These are phyloP conservation scores for Folsomia manolachei DNA, from an alignment of 2,888 invertebrate genomes.

Conservation along the genomic window DNA sequence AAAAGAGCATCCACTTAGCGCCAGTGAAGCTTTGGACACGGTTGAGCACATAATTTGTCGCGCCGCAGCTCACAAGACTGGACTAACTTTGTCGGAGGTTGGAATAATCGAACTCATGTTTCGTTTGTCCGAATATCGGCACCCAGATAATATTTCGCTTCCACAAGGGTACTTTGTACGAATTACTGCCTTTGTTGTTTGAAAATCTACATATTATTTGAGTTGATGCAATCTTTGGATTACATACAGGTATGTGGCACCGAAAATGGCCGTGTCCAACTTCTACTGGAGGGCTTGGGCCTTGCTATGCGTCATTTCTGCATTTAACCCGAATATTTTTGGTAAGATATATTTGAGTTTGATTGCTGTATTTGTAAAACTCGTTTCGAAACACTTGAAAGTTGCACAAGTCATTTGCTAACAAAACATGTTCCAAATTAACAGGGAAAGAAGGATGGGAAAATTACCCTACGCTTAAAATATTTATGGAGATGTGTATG, in stretches of 20 bases:
- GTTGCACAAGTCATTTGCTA: no score
- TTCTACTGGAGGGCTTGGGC: conserved; percentile 94
- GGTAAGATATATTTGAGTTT: no score
- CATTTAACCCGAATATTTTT: conserved; percentile 86
- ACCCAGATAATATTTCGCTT: conserved; percentile 86
- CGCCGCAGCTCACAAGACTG: conserved; percentile 73
- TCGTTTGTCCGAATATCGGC: conserved; percentile 76
- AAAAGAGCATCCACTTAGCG: conserved; percentile 74
- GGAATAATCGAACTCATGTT: conserved; percentile 87
- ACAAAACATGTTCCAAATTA: no score
- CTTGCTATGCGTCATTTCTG: conserved; percentile 79
- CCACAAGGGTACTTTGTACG: conserved; percentile 71
- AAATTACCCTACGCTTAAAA: conserved; percentile 83
- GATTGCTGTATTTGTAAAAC: no score
- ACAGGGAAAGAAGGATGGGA: conserved; percentile 82
- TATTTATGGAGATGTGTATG: conserved; percentile 94
- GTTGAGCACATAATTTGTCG: conserved; percentile 79
- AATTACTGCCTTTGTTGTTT: conserved; percentile 11
- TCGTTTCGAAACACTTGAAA: no score
- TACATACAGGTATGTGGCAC: conserved; percentile 67
- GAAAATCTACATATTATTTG: background rate
- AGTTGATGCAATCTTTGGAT: conserved; percentile 14
- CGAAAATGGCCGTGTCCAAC: conserved; percentile 83
- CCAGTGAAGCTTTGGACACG: conserved; percentile 81
- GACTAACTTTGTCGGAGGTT: conserved; percentile 71